Evolutionary conservation across 1,140 invertebrate genomes (phyloP).

Genomic region (Caenorhabditis elegans): WBcel235 BX284605.5:13278001-13278500

Average conservation of each 20-base stretch:
- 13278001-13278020: slow-evolving; percentile 7
- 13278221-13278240: not conserved
- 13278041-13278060: slow-evolving; percentile 6
- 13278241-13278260: too few species aligned
- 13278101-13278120: not conserved
- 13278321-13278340: slow-evolving; percentile 27
- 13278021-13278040: slow-evolving; percentile 4
- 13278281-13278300: not conserved
- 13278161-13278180: too few species aligned
- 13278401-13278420: slow-evolving; percentile 19
- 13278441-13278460: not conserved
- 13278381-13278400: not conserved
- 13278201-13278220: not conserved
- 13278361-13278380: slow-evolving; percentile 19
- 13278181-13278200: not conserved
- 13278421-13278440: not conserved
- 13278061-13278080: slow-evolving; percentile 18
- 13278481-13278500: not conserved
- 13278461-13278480: not conserved
- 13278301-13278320: slow-evolving; percentile 27
- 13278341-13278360: slow-evolving; percentile 3
- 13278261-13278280: not conserved
- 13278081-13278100: not conserved
- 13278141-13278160: not conserved
- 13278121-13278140: slow-evolving; percentile 2